Evolutionary conservation across 2,888 invertebrate genomes (phyloP).

Genomic region (Caenorhabditis sp.): DNA sequence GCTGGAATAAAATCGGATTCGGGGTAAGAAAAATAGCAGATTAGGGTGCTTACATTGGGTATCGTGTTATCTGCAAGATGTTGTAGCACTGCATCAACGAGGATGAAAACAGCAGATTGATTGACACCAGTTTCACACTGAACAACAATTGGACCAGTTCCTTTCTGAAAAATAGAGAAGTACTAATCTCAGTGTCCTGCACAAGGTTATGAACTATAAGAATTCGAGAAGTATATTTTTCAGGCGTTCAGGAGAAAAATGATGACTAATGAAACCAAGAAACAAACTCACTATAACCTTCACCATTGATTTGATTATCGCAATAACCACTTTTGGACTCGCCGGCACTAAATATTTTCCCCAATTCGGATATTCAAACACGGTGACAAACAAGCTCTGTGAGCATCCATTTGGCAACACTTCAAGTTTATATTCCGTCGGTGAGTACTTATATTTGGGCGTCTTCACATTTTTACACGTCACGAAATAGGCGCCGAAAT

Average conservation of each 20-base stretch:
- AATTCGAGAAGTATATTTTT: too few species aligned
- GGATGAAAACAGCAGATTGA: conserved; percentile 7
- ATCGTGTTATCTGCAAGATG: neutral
- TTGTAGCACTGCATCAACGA: conserved; percentile 4
- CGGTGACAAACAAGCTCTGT: neutral
- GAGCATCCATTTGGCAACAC: conserved; percentile 7
- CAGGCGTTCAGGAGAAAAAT: too few species aligned
- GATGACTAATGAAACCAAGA: too few species aligned
- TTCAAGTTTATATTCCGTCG: conserved; percentile 5
- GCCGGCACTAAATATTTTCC: conserved; percentile 8
- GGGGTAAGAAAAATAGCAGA: neutral
- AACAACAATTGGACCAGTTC: conserved; percentile 6
- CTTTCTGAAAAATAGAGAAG: conserved; percentile 1
- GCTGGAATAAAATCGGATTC: neutral
- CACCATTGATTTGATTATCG: neutral
- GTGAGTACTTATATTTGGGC: neutral
- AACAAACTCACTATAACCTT: neutral
- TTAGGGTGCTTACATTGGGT: neutral
- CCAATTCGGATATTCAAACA: conserved; percentile 9
- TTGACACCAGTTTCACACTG: conserved; percentile 19
- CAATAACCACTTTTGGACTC: conserved; percentile 8
- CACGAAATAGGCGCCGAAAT: neutral
- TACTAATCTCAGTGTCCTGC: too few species aligned
- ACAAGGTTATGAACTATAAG: too few species aligned
- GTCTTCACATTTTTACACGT: neutral